Percentiles rank a stretch among this genome's conserved stretches.
phyloP scores from a whole-genome alignment of 2,888 invertebrate genomes.

The Caenorhabditis sp. region DNA sequence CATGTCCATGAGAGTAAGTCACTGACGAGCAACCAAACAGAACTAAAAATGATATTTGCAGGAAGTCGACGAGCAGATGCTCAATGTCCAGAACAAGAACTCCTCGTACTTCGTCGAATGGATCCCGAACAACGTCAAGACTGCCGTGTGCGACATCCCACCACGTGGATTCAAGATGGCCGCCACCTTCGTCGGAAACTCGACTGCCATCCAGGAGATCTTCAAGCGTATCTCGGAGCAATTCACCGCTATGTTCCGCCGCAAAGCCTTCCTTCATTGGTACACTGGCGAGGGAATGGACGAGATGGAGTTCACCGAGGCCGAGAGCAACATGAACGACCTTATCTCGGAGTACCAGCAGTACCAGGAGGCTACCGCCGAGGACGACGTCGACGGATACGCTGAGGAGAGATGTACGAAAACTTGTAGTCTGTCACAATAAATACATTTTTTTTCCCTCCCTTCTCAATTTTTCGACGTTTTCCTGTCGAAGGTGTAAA shows the following conservation, averaged over 20 bases:
- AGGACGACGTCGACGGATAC: too few species aligned
- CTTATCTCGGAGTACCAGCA: too few species aligned
- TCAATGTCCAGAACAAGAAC: constrained; percentile 95
- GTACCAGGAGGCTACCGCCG: too few species aligned
- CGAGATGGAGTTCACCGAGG: constrained; percentile 96
- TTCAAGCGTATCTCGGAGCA: constrained; percentile 91
- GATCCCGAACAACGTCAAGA: constrained; percentile 94
- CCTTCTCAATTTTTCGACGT: too few species aligned
- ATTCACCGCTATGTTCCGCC: constrained; percentile 93
- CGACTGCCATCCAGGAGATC: constrained; percentile 90
- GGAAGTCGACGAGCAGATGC: constrained; percentile 90
- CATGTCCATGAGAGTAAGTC: constrained; percentile 82
- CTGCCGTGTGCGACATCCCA: constrained; percentile 90
- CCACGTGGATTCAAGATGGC: constrained; percentile 91
- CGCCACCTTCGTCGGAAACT: constrained; percentile 93
- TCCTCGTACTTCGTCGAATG: constrained; percentile 89
- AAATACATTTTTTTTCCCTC: too few species aligned
- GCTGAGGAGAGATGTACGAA: too few species aligned
- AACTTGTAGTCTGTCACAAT: too few species aligned
- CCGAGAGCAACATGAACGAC: too few species aligned
- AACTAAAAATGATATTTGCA: too few species aligned
- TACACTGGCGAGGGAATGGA: constrained; percentile 98
- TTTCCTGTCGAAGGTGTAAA: too few species aligned
- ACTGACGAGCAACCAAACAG: too few species aligned
- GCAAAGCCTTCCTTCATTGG: constrained; percentile 97